These are phyloP conservation scores for Buphagus erythrorhynchus DNA, from an alignment of 2,797 vertebrate genomes.

Conservation along the genomic window DNA sequence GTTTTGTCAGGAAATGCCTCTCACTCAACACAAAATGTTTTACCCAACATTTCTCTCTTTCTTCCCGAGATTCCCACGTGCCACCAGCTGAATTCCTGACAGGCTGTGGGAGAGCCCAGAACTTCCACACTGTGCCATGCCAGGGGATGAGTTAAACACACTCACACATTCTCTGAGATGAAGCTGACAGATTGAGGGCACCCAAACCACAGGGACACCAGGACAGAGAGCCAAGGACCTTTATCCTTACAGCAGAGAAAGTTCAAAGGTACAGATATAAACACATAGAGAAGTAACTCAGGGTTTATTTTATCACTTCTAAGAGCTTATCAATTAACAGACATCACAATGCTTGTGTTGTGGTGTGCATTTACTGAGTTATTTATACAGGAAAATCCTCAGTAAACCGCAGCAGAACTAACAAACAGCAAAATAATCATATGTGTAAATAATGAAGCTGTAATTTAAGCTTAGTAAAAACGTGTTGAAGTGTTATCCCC, in stretches of 20 bases:
- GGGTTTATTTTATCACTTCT: background rate
- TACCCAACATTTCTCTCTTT: background rate
- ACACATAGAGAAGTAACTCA: background rate
- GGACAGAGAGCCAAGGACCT: background rate
- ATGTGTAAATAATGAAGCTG: background rate
- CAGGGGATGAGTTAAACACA: background rate
- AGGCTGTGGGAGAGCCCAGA: constrained; percentile 4
- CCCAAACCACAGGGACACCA: background rate
- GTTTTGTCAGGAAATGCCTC: background rate
- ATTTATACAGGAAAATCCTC: background rate
- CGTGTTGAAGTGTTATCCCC: background rate
- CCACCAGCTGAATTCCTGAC: background rate
- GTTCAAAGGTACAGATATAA: background rate
- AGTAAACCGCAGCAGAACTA: background rate
- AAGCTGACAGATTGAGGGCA: constrained; percentile 14
- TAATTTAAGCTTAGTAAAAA: background rate
- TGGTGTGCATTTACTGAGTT: background rate
- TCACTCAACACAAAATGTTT: background rate
- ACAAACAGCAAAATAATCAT: background rate
- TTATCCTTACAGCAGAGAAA: background rate
- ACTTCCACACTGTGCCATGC: background rate
- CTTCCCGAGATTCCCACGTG: background rate
- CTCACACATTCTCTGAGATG: background rate
- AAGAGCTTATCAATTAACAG: background rate
- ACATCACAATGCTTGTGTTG: background rate